Base-by-base conservation (phyloP, 2,113 vertebrate species). In the Campylomormyrus numenius region DNA sequence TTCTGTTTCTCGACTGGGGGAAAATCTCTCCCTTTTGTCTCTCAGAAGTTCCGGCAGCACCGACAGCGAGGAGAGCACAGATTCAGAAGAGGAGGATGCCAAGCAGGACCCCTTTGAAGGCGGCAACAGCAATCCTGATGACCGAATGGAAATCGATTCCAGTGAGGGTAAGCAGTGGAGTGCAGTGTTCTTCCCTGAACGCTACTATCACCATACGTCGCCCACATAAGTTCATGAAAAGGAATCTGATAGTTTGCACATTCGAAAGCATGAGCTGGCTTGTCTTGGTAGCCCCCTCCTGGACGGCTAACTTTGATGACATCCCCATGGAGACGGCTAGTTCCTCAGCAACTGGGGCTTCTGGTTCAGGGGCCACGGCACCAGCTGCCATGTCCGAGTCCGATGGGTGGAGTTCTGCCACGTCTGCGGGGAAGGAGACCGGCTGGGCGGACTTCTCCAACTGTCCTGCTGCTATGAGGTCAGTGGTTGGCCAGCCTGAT, bases 1-100 rank as follows among this genome's bases (percentile, higher is more conserved):
- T 53, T 19, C 58, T 3, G 53, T 42, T 42, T 58, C 21, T 42
- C 6, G 13, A 42, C 35, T 45, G 7, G 19, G 15, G 53, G 24
- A 10, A 24, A 42, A 27, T 45, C 31, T 58, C 58, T 50, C 31
- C 80, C 19, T 50, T 56, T n/a, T 39, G n/a, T 77, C 24, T n/a
- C 2, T 46, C 92, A 97, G 95, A 94, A 99, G 98, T 94, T 99
- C 98, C 42, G 98, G 98, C 90, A 99, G 98, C 92, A 99, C 98
- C 0, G 98, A 99, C 95, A 99, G 98, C 3, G 98, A 99, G 93
- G 98, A 99, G 92, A 99, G 98, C 91, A 99, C 98, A 53, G 98
- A 99, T 92, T 99, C 98, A 0, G 98, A 99, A 93, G 98, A 99
- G n/a, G 98, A 99, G 90, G 98, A 99, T 88, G 97, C 94, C 1